Conservation (phyloP, 2,888 invertebrate genomes). For the Eremobia ochroleuca region DNA sequence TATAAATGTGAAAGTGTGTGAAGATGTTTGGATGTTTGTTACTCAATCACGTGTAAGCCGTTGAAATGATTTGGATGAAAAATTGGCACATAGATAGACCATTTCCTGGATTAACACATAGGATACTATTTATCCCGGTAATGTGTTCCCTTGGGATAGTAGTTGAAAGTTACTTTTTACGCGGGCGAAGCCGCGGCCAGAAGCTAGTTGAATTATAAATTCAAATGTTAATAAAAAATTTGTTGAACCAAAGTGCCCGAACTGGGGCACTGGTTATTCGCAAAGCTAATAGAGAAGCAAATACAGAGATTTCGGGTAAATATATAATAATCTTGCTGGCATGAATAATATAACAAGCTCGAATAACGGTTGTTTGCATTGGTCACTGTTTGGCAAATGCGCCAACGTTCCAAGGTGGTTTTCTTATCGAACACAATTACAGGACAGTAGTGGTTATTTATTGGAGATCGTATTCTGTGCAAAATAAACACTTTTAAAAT, state of each 20-base stretch:
- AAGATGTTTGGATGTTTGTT: too few species aligned
- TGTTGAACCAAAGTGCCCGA: constrained; percentile 23
- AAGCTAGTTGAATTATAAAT: too few species aligned
- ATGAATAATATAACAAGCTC: constrained; percentile 49
- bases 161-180: too few species aligned
- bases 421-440: constrained; percentile 47
- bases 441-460: constrained; percentile 23
- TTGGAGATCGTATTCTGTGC: not conserved
- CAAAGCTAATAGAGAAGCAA: constrained; percentile 41
- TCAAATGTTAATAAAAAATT: constrained; percentile 51
- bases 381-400: constrained; percentile 45
- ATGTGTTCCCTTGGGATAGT: too few species aligned
- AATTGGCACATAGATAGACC: too few species aligned
- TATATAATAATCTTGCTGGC: constrained; percentile 37
- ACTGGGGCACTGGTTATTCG: constrained; percentile 27
- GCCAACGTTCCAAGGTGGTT: constrained; percentile 31
- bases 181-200: too few species aligned
- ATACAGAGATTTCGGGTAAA: constrained; percentile 44
- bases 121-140: too few species aligned
- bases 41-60: too few species aligned
- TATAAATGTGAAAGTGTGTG: too few species aligned
- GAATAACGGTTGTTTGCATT: constrained; percentile 35
- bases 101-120: too few species aligned
- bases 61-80: too few species aligned
- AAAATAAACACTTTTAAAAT: not conserved